These are phyloP conservation scores for Champsocephalus esox DNA, from an alignment of 2,797 vertebrate genomes.

Conservation along the genomic window DNA sequence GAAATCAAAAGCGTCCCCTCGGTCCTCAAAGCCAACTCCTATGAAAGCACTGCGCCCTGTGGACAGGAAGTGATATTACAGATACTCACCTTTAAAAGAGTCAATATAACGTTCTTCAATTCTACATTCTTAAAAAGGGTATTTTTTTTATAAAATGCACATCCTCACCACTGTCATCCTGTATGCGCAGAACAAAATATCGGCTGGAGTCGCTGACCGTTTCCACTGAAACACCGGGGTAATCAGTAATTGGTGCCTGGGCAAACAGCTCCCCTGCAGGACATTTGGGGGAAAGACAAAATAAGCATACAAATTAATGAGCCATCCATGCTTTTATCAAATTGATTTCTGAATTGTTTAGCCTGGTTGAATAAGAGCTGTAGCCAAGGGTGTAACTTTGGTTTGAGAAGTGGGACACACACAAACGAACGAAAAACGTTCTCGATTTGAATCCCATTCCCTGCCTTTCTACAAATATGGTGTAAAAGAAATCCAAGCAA, in stretches of 20 bases:
- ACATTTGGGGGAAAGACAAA: constrained; percentile 2
- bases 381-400: neutral
- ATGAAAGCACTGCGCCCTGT: constrained; percentile 95
- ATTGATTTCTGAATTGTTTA: too few species aligned
- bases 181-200: constrained; percentile 95
- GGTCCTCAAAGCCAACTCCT: constrained; percentile 93
- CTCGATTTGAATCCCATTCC: too few species aligned
- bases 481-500: too few species aligned
- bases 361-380: neutral
- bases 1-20: constrained; percentile 96
- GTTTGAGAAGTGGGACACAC: too few species aligned
- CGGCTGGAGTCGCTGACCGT: constrained; percentile 95
- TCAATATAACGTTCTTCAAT: neutral
- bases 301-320: neutral
- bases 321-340: neutral
- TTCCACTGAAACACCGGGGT: constrained; percentile 91
- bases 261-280: constrained; percentile 92
- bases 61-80: neutral
- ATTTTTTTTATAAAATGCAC: neutral
- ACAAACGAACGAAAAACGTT: too few species aligned
- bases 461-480: too few species aligned
- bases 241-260: constrained; percentile 92
- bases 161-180: constrained; percentile 91
- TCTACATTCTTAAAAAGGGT: neutral
- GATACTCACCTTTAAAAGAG: neutral